Evolutionary conservation across 1,140 invertebrate genomes (phyloP).

Genomic region (Calliopsis andreniformis): DNA sequence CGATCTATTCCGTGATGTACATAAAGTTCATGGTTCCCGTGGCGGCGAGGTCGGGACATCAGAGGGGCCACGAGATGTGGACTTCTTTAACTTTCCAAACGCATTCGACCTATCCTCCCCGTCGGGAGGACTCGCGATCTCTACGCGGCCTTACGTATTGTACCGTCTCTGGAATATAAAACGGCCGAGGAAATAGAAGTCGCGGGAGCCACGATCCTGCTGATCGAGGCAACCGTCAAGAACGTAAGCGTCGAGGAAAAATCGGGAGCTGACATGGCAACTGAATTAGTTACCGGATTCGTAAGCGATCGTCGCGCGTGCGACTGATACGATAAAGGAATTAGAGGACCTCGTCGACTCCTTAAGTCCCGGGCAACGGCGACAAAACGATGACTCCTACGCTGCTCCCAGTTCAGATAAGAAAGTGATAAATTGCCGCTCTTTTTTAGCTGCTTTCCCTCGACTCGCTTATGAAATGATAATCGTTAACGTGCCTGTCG

Average conservation of each 20-base stretch:
- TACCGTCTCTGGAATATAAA: constrained; percentile 2
- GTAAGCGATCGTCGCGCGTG: constrained; percentile 3
- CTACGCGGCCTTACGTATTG: neutral
- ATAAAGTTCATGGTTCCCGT: constrained; percentile 15
- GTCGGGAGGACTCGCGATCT: neutral
- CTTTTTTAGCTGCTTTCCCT: constrained; percentile 17
- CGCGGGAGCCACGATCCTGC: too few species aligned
- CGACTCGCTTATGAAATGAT: neutral
- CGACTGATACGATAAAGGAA: constrained; percentile 21
- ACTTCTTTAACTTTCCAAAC: constrained; percentile 45
- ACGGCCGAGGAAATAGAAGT: neutral
- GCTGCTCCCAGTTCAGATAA: too few species aligned
- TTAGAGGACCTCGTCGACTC: constrained; percentile 9
- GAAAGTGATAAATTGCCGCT: neutral
- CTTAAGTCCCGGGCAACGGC: too few species aligned
- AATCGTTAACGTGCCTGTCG: neutral
- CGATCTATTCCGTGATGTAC: constrained; percentile 45
- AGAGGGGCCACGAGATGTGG: constrained; percentile 8
- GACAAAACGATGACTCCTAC: neutral
- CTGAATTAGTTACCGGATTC: neutral
- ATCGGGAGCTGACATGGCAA: neutral
- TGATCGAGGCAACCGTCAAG: neutral
- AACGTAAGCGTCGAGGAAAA: neutral
- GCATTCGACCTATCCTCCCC: constrained; percentile 44
- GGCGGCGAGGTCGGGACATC: constrained; percentile 28